These are phyloP conservation scores for Mechanitis messenoides DNA, from an alignment of 2,888 invertebrate genomes.

Conservation along the genomic window DNA sequence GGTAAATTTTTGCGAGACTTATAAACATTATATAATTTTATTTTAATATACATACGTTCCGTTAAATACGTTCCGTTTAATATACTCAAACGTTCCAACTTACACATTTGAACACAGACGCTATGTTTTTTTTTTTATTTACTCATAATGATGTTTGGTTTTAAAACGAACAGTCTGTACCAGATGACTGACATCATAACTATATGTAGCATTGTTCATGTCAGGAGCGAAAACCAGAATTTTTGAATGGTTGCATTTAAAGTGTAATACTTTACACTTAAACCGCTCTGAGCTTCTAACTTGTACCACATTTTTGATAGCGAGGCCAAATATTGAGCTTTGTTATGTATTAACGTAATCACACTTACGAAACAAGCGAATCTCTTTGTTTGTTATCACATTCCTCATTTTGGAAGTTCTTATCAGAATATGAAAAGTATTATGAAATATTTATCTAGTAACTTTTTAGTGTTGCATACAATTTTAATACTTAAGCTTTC, in stretches of 20 bases:
- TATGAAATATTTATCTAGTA: slow-evolving; percentile 19
- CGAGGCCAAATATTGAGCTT: slow-evolving; percentile 43
- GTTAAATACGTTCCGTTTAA: too few species aligned
- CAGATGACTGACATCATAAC: slow-evolving; percentile 30
- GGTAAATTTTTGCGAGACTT: too few species aligned
- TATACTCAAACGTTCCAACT: background rate
- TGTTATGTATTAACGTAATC: slow-evolving; percentile 51
- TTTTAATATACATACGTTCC: too few species aligned
- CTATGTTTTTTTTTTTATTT: slow-evolving; percentile 12
- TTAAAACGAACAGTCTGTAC: slow-evolving; percentile 26
- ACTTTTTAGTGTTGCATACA: background rate
- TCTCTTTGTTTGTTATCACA: slow-evolving; percentile 47
- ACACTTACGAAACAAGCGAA: slow-evolving; percentile 56
- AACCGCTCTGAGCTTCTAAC: slow-evolving; percentile 13
- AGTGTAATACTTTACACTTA: slow-evolving; percentile 1
- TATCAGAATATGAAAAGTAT: slow-evolving; percentile 26
- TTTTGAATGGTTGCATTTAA: too few species aligned
- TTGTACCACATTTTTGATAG: slow-evolving; percentile 29
- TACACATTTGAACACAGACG: background rate
- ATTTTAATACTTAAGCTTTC: background rate
- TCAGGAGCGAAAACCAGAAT: background rate
- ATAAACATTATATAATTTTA: too few species aligned
- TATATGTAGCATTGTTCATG: slow-evolving; percentile 4
- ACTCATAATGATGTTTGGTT: slow-evolving; percentile 21
- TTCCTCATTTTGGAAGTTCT: slow-evolving; percentile 33